Base-by-base conservation (phyloP, 2,888 invertebrate species). In the Leptothorax acervorum region DNA sequence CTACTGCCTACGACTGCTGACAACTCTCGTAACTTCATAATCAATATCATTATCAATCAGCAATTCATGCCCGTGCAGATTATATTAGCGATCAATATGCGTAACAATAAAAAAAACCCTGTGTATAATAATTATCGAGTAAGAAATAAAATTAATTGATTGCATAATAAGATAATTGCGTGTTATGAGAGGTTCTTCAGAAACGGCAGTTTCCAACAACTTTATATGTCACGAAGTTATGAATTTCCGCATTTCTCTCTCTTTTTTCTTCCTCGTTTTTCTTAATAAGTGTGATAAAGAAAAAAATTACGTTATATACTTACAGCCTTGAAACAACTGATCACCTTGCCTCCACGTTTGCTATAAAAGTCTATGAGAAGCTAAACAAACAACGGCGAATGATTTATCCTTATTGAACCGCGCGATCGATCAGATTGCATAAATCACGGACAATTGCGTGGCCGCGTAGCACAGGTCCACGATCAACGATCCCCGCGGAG, bases 291-390 rank as follows among this genome's bases (percentile, higher is more conserved):
- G 15, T 39, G 18, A 8, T n/a, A 8, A 28, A 9, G 23, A 53
- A 28, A 53, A 18, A 55, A 28, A 66, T 55, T 55, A 31, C 31
- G 55, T 42, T 18, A 28, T 39, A 31, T 70, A 78, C 78, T 78
- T 55, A 78, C 78, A 39, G 31, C n/a, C 55, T 78, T 45, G 42
- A 55, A 55, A 12, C 0, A 3, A 48, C 4, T 39, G 48, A 48
- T 48, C 62, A 23, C 35, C 31, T 55, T 53, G 66, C 28, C 31
- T 55, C 5, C 28, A 39, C 48, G 18, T 28, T 28, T 2, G n/a
- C 15, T 42, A 23, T 23, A 23, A 53, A 48, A 53, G n/a, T 66
- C 53, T 53, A 35, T 11, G 35, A 75, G 15, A 11, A 48, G 3
- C n/a, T 68, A 53, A 39, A 39, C 9, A 62, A 65, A 9, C 60